Evolutionary conservation across 2,797 vertebrate genomes (phyloP), one percentile per base, ranked within the genome.

Genomic region (Notolepis coatsorum): DNA sequence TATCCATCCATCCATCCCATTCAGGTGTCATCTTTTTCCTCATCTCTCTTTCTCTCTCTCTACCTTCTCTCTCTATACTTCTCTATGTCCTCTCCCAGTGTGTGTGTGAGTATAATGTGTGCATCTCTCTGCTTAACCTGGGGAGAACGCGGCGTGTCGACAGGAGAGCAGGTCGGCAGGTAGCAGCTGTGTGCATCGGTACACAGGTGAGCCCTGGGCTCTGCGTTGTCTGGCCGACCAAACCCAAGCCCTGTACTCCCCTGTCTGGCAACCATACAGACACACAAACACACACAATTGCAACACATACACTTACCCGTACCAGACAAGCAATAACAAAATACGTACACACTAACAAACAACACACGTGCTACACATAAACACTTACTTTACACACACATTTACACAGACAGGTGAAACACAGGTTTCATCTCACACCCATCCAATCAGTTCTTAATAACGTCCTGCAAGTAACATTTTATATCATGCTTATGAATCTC

Each of bases 121-220:
- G 30, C 21, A 46, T 31, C 75, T 3, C 30, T 55, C 52, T n/a
- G n/a, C n/a, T 30, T n/a, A 37, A 2, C 12, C 35, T 12, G 52
- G 1, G 30, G 3, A 5, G 57, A 57, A 23, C 58, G 43, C 33
- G 37, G 15, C 27, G 41, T 39, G 49, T 28, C 17, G 10, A 20
- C 74, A 79, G 71, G 85, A 81, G 76, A 85, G 49, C 59, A 41
- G 53, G 67, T 64, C 48, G 59, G 64, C 84, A 64, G 63, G 76
- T 70, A 74, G 66, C 65, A 65, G 68, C 51, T 43, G 68, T 65
- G 72, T 86, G 87, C 84, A 93, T 93, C 76, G 90, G 91, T 93
- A 93, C 91, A 93, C 91, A 93, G 89, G 92, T 91, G 84, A 83
- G 87, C 89, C 89, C 84, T 71, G 79, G 59, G 77, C 47, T 45